These are phyloP conservation scores for Corythornis leucogaster DNA, from an alignment of 2,797 vertebrate genomes.

Conservation along the genomic window DNA sequence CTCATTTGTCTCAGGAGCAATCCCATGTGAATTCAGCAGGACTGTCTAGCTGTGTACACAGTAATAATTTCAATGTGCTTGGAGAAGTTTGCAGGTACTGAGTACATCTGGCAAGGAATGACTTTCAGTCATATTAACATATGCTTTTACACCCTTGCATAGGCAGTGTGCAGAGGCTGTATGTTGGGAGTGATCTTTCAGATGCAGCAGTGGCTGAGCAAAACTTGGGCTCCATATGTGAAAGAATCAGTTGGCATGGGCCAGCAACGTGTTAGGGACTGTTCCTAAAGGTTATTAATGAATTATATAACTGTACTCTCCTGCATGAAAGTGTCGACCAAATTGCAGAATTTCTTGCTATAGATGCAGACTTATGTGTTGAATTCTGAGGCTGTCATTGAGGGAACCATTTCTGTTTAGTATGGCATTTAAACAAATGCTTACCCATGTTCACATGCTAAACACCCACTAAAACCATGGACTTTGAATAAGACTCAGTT, in stretches of 20 bases:
- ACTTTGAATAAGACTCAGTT: background rate
- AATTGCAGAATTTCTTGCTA: background rate
- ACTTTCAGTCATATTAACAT: background rate
- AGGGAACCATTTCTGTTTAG: background rate
- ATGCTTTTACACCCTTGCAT: background rate
- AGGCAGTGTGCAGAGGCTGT: too few species aligned
- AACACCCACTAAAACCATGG: background rate
- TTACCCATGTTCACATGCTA: background rate
- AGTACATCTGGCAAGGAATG: background rate
- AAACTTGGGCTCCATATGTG: background rate
- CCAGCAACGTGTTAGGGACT: background rate
- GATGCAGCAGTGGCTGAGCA: background rate
- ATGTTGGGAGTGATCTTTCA: background rate
- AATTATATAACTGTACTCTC: background rate
- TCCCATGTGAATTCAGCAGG: background rate
- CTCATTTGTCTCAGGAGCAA: background rate
- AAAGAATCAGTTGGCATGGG: background rate
- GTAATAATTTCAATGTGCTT: background rate
- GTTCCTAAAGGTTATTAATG: background rate
- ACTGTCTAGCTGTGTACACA: background rate
- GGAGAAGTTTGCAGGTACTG: background rate
- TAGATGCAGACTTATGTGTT: rapidly evolving
- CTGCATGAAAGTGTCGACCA: background rate
- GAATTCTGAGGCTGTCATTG: background rate
- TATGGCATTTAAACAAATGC: background rate